Evolutionary conservation across 2,797 vertebrate species (phyloP), one percentile per base, ranked within the genome.

Genomic region (Hoplostethus atlanticus): DNA sequence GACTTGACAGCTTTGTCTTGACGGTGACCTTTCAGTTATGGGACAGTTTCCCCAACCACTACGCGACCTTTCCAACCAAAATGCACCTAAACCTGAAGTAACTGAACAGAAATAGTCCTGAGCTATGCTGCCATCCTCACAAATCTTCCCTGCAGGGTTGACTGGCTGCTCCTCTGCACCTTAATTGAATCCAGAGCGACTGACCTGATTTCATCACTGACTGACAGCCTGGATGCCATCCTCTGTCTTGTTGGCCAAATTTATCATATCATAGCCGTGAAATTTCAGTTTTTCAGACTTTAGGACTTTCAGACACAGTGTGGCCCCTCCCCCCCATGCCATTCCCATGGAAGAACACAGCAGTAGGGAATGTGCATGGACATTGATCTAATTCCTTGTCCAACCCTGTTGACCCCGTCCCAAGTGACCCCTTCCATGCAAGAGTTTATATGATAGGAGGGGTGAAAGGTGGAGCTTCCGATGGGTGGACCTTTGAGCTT

Each of bases 161-260:
- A 40, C 8, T 11, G 38, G 2, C 40, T 56, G 51, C 40, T 54
- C 31, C 21, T 58, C 64, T 28, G 50, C 13, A 17, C 12, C 15
- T 52, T 64, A 76, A 76, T 57, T 63, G 36, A 65, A 59, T 58
- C 61, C 60, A 70, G 66, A 70, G 36, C 46, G 12, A 17, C 8
- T 21, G 6, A 9, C 11, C 50, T 17, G 17, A 13, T 15, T 55
- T 56, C 13, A 63, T 53, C 50, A 15, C 12, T 61, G 58, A 46
- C 57, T 13, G 57, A 42, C 40, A 51, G 44, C 50, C 47, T 44
- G 57, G 44, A n/a, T 48, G 40, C n/a, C 59, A 54, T 36, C 28
- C 8, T 51, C 10, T 51, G 6, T 71, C 50, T 46, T 46, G 9
- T 52, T 53, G 57, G 46, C 48, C 21, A 11, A 31, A 34, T 7